Evolutionary conservation across 2,113 vertebrate genomes (phyloP), one percentile per base, ranked within the genome.

Genomic region (Pandion haliaetus): DNA sequence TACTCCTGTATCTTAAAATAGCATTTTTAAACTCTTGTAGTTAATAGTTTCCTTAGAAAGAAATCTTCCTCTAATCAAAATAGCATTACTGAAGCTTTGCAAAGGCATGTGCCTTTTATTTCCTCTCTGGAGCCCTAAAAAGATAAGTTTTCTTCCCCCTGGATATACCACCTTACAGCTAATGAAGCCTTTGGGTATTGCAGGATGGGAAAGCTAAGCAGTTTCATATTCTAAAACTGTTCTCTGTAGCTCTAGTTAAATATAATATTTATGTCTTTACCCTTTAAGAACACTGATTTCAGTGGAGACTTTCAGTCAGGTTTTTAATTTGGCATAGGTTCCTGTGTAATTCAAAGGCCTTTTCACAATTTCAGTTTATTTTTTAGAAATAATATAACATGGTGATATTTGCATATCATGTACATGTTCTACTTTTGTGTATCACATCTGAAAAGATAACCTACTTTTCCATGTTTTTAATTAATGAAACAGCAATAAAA

Each of bases 1-100:
- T 95, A 74, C 34, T 94, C 57, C 59, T 74, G 55, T 32, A 71
- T 81, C 83, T 94, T 86, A 96, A 93, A 95, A 94, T 89, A 92
- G 44, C 65, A 78, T 80, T 94, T 90, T 91, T 67, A 74, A 84
- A 88, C 47, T 88, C 59, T 18, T 59, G 13, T 50, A 74, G 38
- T 86, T 96, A 96, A 96, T 63, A 82, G 31, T n/a, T 91, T 93
- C 69, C 92, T 90, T 82, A 87, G 73, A 92, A 88, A 82, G 38
- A 94, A 93, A 74, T 17, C 5, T 91, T 92, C 52, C 29, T 74
- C n/a, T 86, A 84, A 96, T 91, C 86, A 91, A 91, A 95, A 83
- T 42, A 93, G 44, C 49, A 34, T 74, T 79, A 47, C 50, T 44
- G 47, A 90, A 89, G 40, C 32, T 94, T 67, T 91, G n/a, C 55